Base-by-base conservation (phyloP, 2,113 vertebrate species). In the Poecilia latipinna region DNA sequence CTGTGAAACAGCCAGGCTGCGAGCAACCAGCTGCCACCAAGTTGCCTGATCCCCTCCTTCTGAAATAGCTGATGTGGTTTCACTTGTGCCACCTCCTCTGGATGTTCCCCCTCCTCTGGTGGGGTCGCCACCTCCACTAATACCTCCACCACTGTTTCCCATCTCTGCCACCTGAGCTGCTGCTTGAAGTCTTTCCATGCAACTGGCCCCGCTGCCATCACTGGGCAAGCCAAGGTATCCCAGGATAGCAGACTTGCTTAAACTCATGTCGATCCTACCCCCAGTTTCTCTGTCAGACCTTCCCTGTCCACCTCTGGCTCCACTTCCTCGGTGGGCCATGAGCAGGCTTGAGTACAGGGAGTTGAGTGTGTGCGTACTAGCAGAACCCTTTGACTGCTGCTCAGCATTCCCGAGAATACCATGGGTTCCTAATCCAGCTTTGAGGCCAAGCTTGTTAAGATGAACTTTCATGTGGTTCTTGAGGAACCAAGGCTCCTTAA, bases 381-480 rank as follows among this genome's bases (percentile, higher is more conserved):
- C 72, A 33, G 91, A 77, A 68, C 81, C 80, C 81, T 93, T 94
- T 35, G 85, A 81, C 70, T 90, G 91, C 19, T 85, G 89, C 3
- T 91, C 90, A 1, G 72, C 78, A 70, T 57, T 77, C 8, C 77
- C 79, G 17, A 79, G 74, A 63, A 80, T 89, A 24, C 86, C 86
- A 4, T 88, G 80, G n/a, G 62, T 60, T 32, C 87, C 93, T 29
- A 94, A 73, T 12, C 93, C 93, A 2, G 92, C 89, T 64, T 94
- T 95, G 11, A 95, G 91, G 7, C 96, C 96, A 57, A 97, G 92
- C 90, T 97, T 98, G 92, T 96, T 97, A 79, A 97, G 95, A 72
- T 98, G 97, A 78, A 98, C 97, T 91, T 98, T 98, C 97, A 98
- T 98, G 92, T 98, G 97, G 90, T 98, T 98, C 91, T 98, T 98